phyloP scores from a whole-genome alignment of 2,797 vertebrate species.

The Argya squamiceps region DNA sequence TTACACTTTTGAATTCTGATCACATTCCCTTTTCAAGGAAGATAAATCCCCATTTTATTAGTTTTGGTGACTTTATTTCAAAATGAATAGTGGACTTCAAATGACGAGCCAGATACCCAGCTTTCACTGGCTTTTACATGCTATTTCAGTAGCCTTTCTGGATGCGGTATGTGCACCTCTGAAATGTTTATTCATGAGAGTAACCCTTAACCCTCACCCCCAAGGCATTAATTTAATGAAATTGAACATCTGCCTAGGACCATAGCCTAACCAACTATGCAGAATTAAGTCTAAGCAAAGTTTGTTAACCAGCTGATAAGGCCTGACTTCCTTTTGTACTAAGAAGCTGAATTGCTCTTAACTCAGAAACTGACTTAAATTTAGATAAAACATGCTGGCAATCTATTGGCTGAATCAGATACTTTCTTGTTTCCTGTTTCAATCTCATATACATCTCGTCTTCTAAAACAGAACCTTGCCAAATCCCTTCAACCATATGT shows the following conservation, averaged over 20 bases:
- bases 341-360: neutral
- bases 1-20: neutral
- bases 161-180: neutral
- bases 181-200: neutral
- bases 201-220: neutral
- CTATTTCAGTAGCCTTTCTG: neutral
- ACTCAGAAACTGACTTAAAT: neutral
- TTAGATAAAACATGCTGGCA: neutral
- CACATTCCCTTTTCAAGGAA: neutral
- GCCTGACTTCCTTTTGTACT: neutral
- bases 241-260: neutral
- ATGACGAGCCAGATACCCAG: neutral
- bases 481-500: slow-evolving; percentile 43
- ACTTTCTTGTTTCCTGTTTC: slow-evolving; percentile 4
- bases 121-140: neutral
- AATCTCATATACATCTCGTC: neutral
- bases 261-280: neutral
- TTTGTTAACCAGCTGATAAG: neutral
- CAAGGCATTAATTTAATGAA: neutral
- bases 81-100: neutral
- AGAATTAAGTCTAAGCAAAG: neutral
- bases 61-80: neutral
- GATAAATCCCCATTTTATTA: neutral
- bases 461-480: slow-evolving; percentile 2
- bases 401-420: neutral